Evolutionary conservation across 2,797 vertebrate species (phyloP).

Genomic region (Acanthiza pusilla): DNA sequence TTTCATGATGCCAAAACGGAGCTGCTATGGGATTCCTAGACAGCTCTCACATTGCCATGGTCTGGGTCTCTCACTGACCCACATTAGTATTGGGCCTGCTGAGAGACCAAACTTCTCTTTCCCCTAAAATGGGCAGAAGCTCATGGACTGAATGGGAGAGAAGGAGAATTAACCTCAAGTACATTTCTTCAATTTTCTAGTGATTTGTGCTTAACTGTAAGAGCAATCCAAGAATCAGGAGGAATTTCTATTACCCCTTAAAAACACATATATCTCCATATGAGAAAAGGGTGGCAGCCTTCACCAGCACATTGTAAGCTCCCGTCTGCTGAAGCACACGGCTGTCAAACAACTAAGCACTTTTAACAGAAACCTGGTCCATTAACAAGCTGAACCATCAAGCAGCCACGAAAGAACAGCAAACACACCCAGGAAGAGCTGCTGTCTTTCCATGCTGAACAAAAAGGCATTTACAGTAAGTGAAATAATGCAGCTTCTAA

Average conservation of each 20-base stretch:
- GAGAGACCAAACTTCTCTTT: not conserved
- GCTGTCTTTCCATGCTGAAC: constrained; percentile 2
- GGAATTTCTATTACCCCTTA: not conserved
- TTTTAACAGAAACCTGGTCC: not conserved
- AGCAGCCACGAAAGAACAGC: not conserved
- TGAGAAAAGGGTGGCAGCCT: not conserved
- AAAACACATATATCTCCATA: not conserved
- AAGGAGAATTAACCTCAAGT: not conserved
- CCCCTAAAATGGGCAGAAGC: not conserved
- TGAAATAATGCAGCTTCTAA: not conserved
- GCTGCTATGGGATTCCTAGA: not conserved
- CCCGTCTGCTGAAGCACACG: not conserved
- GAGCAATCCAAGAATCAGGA: not conserved
- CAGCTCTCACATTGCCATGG: not conserved
- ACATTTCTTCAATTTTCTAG: not conserved
- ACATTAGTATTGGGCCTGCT: not conserved
- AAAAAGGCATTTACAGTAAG: constrained; percentile 5
- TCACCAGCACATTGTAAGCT: not conserved
- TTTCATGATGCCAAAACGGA: not conserved
- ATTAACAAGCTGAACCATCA: not conserved
- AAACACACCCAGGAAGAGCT: constrained; percentile 2
- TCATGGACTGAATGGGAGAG: not conserved
- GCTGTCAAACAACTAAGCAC: not conserved
- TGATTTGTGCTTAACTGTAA: not conserved
- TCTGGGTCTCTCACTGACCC: not conserved